Conservation (phyloP, 2,797 vertebrate genomes). For the Lepidocolaptes lacrymiger region DNA sequence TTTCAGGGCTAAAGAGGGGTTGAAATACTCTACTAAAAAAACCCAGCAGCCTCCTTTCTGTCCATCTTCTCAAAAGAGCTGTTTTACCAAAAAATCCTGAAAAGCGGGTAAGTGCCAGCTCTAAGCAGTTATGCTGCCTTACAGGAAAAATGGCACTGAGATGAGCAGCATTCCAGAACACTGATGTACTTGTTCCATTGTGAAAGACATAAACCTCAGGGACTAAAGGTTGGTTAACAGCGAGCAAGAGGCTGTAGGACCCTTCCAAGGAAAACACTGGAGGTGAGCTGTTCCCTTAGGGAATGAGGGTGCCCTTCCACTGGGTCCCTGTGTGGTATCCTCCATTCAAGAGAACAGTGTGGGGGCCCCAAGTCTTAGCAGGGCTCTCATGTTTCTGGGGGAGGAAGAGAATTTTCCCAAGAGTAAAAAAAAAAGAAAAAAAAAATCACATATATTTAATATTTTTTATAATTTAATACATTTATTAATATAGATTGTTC, state of each 20-base stretch:
- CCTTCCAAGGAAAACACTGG: neutral
- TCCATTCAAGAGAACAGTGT: neutral
- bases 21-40: neutral
- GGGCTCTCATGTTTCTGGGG: neutral
- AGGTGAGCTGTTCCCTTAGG: neutral
- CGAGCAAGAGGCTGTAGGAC: neutral
- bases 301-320: neutral
- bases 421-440: no score
- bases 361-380: neutral
- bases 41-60: neutral
- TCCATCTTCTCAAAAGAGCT: conserved; percentile 32
- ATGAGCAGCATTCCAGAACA: neutral
- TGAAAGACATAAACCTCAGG: neutral
- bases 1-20: neutral
- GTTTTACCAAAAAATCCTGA: conserved; percentile 60
- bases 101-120: conserved; percentile 47
- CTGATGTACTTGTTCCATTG: neutral
- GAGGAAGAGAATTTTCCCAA: neutral
- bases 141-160: conserved; percentile 32
- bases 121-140: conserved; percentile 48
- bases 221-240: fast-evolving
- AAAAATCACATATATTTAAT: neutral
- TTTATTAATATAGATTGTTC: neutral
- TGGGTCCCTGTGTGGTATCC: neutral
- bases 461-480: neutral